phyloP scores from a whole-genome alignment of 1,140 invertebrate species.

The Augochlora pura region DNA sequence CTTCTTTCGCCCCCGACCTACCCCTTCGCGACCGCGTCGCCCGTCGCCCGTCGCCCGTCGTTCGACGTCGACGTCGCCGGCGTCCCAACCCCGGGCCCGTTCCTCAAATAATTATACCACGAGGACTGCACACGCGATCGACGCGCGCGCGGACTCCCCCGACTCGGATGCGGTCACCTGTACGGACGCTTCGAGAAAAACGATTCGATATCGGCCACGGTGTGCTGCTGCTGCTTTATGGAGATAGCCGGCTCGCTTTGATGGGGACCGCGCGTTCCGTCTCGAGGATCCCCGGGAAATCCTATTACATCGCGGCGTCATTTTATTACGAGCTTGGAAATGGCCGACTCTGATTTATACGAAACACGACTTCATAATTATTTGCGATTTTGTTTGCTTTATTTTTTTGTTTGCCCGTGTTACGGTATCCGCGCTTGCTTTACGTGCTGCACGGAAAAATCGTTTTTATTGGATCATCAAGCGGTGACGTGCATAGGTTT shows the following conservation, averaged over 20 bases:
- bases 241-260: not conserved
- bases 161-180: not conserved
- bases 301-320: not conserved
- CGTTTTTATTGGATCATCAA: too few relatives aligned
- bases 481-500: too few relatives aligned
- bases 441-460: too few relatives aligned
- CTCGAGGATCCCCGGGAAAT: not conserved
- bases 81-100: constrained; percentile 14
- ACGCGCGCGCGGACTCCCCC: not conserved
- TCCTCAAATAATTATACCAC: constrained; percentile 52
- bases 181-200: constrained; percentile 5
- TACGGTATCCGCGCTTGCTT: too few relatives aligned
- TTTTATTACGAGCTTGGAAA: too few relatives aligned
- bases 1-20: constrained; percentile 27
- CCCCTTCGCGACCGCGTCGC: not conserved
- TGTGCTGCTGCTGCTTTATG: not conserved
- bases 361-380: too few relatives aligned
- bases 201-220: not conserved
- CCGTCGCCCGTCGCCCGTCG: too few relatives aligned
- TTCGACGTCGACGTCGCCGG: too few relatives aligned
- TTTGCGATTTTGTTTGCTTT: too few relatives aligned
- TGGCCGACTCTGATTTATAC: too few relatives aligned
- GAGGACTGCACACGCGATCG: constrained; percentile 6
- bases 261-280: not conserved
- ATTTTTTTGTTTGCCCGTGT: too few relatives aligned